Percentiles rank a stretch among this genome's conserved stretches.
Evolutionary conservation across 2,113 vertebrate species (phyloP).

Genomic region (Bothrops jararaca): DNA sequence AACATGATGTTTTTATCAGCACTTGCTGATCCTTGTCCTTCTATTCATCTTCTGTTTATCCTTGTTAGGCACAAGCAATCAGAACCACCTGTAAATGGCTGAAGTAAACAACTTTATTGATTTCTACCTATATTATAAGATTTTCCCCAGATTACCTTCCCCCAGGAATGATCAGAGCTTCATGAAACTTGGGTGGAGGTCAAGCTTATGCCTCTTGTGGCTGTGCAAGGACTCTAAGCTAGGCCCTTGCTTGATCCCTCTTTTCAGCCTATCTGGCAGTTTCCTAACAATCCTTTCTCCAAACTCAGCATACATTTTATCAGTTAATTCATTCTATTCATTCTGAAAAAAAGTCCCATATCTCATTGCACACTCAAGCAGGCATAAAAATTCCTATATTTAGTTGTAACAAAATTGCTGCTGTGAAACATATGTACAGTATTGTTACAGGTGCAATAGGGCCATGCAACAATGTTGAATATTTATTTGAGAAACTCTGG

Average conservation of each 20-base stretch:
- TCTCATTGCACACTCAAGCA: constrained; percentile 57
- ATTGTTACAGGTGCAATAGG: constrained; percentile 58
- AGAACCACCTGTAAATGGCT: neutral
- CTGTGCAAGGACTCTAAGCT: neutral
- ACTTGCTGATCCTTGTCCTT: constrained; percentile 43
- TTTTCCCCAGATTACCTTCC: neutral
- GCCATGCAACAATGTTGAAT: constrained; percentile 70
- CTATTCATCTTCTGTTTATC: constrained; percentile 34
- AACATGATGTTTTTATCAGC: constrained; percentile 62
- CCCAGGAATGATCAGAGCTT: neutral
- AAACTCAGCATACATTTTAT: constrained; percentile 82
- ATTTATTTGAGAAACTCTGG: constrained; percentile 53
- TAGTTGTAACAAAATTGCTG: constrained; percentile 77
- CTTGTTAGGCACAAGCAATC: neutral
- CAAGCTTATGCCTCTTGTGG: neutral
- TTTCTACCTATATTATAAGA: neutral
- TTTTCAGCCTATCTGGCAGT: neutral
- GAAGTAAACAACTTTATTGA: neutral
- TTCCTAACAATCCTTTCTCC: constrained; percentile 13
- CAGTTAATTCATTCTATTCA: constrained; percentile 53
- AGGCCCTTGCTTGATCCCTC: neutral
- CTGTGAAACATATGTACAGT: constrained; percentile 60
- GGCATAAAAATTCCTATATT: constrained; percentile 74
- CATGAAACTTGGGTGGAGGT: neutral
- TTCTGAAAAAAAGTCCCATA: constrained; percentile 66